phyloP scores from a whole-genome alignment of 2,113 vertebrate species.

The Gnathonemus echidnorhynchus region DNA sequence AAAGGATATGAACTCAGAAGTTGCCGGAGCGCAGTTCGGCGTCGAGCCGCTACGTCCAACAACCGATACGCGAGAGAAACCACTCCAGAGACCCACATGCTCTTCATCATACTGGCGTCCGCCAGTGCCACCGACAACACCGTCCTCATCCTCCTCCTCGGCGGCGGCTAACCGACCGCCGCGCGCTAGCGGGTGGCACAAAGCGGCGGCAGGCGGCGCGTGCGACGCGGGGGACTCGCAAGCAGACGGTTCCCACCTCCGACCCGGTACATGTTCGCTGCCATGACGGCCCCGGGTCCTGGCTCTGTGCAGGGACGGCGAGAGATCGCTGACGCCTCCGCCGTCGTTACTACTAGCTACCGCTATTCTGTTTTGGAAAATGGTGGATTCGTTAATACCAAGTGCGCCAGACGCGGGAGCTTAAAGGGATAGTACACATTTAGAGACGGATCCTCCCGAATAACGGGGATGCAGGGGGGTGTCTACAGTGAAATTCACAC shows the following conservation, averaged over 20 bases:
- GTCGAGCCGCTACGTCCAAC: background rate
- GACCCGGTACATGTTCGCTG: conserved; percentile 80
- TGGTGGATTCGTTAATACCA: conserved; percentile 76
- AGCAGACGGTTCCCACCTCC: conserved; percentile 60
- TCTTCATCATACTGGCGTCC: conserved; percentile 52
- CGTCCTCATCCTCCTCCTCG: conserved; percentile 33
- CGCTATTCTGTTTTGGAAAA: conserved; percentile 71
- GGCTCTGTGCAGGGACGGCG: conserved; percentile 62
- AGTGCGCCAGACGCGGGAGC: conserved; percentile 51
- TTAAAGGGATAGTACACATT: conserved; percentile 68
- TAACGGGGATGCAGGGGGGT: background rate
- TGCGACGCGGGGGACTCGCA: conserved; percentile 25
- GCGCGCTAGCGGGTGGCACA: conserved; percentile 38
- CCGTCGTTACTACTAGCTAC: conserved; percentile 50
- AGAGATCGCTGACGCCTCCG: conserved; percentile 45
- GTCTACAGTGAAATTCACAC: background rate
- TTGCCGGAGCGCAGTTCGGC: background rate
- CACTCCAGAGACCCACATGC: conserved; percentile 8
- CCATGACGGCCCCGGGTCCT: conserved; percentile 67
- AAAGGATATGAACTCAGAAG: background rate
- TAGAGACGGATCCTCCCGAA: conserved; percentile 24
- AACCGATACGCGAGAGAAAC: background rate
- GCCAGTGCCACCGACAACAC: conserved; percentile 49
- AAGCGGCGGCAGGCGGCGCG: conserved; percentile 48
- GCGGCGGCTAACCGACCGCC: background rate